Base-by-base conservation (phyloP, 2,113 vertebrate genomes). In the Cromileptes altivelis region DNA sequence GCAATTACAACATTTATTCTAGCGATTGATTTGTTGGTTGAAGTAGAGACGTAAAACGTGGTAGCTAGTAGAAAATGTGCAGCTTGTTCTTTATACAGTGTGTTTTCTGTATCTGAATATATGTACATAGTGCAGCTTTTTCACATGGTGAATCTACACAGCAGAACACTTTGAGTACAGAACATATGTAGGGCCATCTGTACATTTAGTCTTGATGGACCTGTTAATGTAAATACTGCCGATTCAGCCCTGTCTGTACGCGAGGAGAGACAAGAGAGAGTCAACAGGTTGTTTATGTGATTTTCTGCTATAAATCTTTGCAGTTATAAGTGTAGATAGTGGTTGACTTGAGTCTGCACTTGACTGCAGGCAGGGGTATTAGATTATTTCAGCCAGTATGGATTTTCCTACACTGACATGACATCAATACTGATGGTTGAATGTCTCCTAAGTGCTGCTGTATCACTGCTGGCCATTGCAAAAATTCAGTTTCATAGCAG, bases 151-250 rank as follows among this genome's bases (percentile, higher is more conserved):
- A 75, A 63, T 77, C 17, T 58, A 30, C n/a, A 72, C 78, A 80
- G 69, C 56, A 65, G 64, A 61, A 18, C 52, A 58, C 55, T 73
- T 70, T 67, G 30, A 85, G 40, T 19, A 52, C 64, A 64, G 30
- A 79, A 25, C 89, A 86, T 85, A 92, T 91, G 82, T 12, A 80
- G 6, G 30, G 23, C 87, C 92, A 92, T 91, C 89, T 93, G 89
- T 70, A 27, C 71, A 42, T 73, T 57, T 12, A 80, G 52, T 76
- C 40, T 27, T 4, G 14, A 67, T 11, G 10, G 27, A 19, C 27
- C 33, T 74, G 45, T 50, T 55, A 17, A 57, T 79, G 61, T 63
- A 86, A 87, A 91, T 61, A 82, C 37, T 40, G 70, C 49, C 50
- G 21, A 52, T 33, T n/a, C 18, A 55, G 56, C 9, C 3, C 4